These are phyloP conservation scores for Trissolcus japonicus DNA, from an alignment of 2,888 invertebrate species.

Conservation along the genomic window DNA sequence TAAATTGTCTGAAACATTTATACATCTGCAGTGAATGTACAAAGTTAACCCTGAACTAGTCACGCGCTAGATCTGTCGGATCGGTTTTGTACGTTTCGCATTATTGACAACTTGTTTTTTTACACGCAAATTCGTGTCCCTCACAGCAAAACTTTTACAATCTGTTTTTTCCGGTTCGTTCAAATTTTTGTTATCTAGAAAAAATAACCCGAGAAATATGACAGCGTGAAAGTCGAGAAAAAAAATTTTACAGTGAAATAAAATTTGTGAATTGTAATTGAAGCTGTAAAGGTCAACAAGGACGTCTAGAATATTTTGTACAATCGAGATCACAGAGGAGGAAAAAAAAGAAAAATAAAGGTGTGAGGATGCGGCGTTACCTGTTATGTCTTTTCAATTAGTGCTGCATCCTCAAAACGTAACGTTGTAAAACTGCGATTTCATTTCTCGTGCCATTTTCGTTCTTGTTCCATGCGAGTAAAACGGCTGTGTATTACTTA, in stretches of 20 bases:
- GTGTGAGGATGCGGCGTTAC: constrained; percentile 39
- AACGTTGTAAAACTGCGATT: constrained; percentile 38
- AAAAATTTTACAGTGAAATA: neutral
- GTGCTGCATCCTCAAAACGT: constrained; percentile 34
- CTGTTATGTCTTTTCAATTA: constrained; percentile 29
- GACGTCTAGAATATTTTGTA: constrained; percentile 39
- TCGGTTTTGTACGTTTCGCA: constrained; percentile 24
- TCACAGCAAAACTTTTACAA: constrained; percentile 17
- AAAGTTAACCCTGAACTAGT: constrained; percentile 48
- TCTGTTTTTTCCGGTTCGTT: constrained; percentile 6
- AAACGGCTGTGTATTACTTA: constrained; percentile 58
- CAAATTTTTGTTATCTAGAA: too few species aligned
- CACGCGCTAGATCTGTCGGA: constrained; percentile 37
- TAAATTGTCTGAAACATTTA: constrained; percentile 45
- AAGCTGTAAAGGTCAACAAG: constrained; percentile 20
- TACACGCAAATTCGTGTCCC: constrained; percentile 27
- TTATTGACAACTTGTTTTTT: constrained; percentile 11
- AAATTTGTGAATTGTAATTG: neutral
- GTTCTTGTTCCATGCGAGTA: constrained; percentile 58
- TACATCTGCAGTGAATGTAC: constrained; percentile 29
- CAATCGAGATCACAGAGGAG: constrained; percentile 6
- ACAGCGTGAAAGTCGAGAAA: too few species aligned
- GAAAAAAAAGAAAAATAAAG: constrained; percentile 14
- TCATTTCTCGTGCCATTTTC: constrained; percentile 57
- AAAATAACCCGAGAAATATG: neutral